Base-by-base conservation (phyloP, 2,888 invertebrate genomes). In the Actias luna region DNA sequence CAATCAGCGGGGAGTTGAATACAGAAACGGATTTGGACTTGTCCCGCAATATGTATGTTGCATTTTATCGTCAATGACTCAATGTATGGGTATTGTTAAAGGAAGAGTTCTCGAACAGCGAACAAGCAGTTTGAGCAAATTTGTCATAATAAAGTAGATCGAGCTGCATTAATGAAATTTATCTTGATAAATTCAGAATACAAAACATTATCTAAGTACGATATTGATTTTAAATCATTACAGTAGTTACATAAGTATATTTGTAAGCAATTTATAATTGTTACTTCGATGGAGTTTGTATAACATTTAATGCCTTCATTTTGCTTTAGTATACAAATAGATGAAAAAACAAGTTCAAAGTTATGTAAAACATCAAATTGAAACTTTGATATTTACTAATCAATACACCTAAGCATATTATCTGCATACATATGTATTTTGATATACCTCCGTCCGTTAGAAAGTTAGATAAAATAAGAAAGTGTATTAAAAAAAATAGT, bases 1-100 rank as follows among this genome's bases (percentile, higher is more conserved):
- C 59, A 63, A 39, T 59, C 52, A 29, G 50, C 63, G 67, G 63
- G 70, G 39, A 29, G 50, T 59, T 69, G 62, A 73, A 73, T 50
- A 50, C 71, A 63, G 63, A 52, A 27, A 25, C 59, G 59, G 42
- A 63, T 59, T 63, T 39, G 31, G 42, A 55, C 29, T 55, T 16
- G 2, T 29, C 14, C 3, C 14, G 8, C 29, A 27, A 29, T 55
- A 10, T n/a, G n/a, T n/a, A 46, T 10, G 22, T 46, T 18, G 46
- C 18, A 22, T 46, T 22, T 22, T 18, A 22, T 22, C 33, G 33
- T 33, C 8, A 8, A 22, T 2, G 46, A 46, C 22, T 8, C 22
- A 10, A 8, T 46, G 46, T 5, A 10, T 22, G 18, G 39, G 2
- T 2, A 50, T 1, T 12, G 25, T 14, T 22, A 25, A 12, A n/a